Conservation (phyloP, 2,797 vertebrate genomes). For the Paedocypris micromegethes region DNA sequence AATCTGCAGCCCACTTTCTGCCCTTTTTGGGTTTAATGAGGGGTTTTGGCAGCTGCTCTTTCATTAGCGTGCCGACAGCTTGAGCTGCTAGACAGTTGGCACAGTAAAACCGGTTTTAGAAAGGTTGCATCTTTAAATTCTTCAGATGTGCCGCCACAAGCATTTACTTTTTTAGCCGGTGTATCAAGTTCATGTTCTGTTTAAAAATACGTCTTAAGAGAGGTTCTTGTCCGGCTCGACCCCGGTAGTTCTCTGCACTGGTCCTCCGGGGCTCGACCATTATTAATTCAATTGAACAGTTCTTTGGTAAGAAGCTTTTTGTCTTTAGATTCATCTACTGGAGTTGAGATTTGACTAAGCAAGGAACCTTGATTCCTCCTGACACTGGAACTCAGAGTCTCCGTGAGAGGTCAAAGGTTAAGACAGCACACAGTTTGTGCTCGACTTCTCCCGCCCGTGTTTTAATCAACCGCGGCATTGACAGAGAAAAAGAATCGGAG, state of each 20-base stretch:
- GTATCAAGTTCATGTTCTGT: neutral
- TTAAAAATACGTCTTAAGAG: neutral
- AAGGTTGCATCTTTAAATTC: neutral
- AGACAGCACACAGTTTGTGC: conserved; percentile 47
- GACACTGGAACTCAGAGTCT: conserved; percentile 40
- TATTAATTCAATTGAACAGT: conserved; percentile 6
- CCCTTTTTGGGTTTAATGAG: too few relatives aligned
- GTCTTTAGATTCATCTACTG: conserved; percentile 15
- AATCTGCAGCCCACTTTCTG: too few relatives aligned
- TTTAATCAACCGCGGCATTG: conserved; percentile 56
- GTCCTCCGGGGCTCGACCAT: neutral
- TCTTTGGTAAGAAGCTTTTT: conserved; percentile 17
- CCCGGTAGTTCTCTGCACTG: neutral
- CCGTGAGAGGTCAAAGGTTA: conserved; percentile 53
- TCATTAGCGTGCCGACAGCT: too few relatives aligned
- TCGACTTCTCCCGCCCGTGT: conserved; percentile 30
- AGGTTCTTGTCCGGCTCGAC: neutral
- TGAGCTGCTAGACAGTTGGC: too few relatives aligned
- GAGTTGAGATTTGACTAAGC: conserved; percentile 43
- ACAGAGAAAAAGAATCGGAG: conserved; percentile 50
- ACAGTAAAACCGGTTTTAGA: neutral
- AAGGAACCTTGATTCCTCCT: conserved; percentile 38
- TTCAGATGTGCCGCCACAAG: neutral
- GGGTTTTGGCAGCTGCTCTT: too few relatives aligned
- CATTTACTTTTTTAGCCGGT: neutral